Evolutionary conservation across 1,140 invertebrate species (phyloP), one percentile per base, ranked within the genome.

Genomic region (Macrosteles quadrilineatus): DNA sequence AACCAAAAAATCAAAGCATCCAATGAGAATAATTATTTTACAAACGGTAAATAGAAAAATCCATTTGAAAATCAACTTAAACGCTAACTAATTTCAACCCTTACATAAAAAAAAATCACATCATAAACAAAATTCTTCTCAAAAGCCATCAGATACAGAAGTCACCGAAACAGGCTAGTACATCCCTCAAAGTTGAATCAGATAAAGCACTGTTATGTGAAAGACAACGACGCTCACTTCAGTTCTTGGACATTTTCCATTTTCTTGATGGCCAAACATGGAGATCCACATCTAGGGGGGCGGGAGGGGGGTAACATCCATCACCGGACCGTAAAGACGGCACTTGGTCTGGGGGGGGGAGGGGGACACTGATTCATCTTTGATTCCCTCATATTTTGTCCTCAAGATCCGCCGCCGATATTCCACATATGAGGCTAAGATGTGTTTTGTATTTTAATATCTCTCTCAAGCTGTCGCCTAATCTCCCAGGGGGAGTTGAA

Each of bases 351-450:
- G 6, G 55, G 55, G 14, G 12, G n/a, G 21, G 55, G 55, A 25
- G 55, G 25, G 14, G 47, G 47, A n/a, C 64, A 23, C 66, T 66
- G 63, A 66, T 66, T 66, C 63, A 66, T 66, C 63, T 66, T 66
- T 66, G 63, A 66, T 66, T 66, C 63, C 63, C 27, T 66, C 63
- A 66, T 66, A 66, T 66, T 66, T 45, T 66, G 63, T 66, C 63
- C 63, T 36, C 63, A 40, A 6, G 14, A 23, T 23, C 21, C 2
- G 23, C 21, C 14, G 4, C 23, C 47, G 53, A 12, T 57, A 29
- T 25, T 14, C 23, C 47, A 19, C 23, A 19, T 25, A 53, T n/a
- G 11, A 57, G 53, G 29, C 29, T 25, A 21, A 25, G 9, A 6
- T 21, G 23, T 57, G 53, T 6, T 11, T 21, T 57, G 21, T 57